These are phyloP conservation scores for Hyppa rectilinea DNA, from an alignment of 2,888 invertebrate genomes.

Conservation along the genomic window DNA sequence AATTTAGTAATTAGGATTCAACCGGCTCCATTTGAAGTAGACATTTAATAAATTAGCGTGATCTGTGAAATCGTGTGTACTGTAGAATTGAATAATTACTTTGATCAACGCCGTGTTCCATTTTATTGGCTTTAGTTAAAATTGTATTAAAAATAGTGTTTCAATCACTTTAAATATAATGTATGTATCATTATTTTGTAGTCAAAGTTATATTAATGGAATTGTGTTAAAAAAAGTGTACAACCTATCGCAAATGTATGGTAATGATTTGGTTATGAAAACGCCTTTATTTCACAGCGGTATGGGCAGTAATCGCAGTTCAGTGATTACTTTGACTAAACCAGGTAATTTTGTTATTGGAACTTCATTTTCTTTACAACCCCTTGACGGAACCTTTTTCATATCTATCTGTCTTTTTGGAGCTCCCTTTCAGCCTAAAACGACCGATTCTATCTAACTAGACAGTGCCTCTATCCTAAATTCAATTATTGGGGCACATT, in stretches of 20 bases:
- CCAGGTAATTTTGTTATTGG: not conserved
- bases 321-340: not conserved
- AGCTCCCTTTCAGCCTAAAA: not conserved
- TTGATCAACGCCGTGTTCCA: constrained; percentile 22
- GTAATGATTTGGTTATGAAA: not conserved
- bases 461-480: not conserved
- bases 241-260: not conserved
- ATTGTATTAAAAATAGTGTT: not conserved
- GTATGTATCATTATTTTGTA: not conserved
- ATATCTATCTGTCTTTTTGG: too few relatives aligned
- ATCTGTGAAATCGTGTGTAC: constrained; percentile 44
- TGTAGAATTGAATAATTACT: constrained; percentile 48
- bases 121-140: constrained; percentile 5
- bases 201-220: not conserved
- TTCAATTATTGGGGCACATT: constrained; percentile 4
- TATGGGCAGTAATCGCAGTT: not conserved
- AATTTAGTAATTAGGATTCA: constrained; percentile 45
- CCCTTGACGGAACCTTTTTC: not conserved
- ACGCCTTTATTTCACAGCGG: not conserved
- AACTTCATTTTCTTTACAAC: not conserved
- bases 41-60: constrained; percentile 55
- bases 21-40: constrained; percentile 36
- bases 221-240: not conserved
- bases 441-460: not conserved
- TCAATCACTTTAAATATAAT: too few relatives aligned